Conservation (phyloP, 2,797 vertebrate genomes). For the Psittacula echo region DNA sequence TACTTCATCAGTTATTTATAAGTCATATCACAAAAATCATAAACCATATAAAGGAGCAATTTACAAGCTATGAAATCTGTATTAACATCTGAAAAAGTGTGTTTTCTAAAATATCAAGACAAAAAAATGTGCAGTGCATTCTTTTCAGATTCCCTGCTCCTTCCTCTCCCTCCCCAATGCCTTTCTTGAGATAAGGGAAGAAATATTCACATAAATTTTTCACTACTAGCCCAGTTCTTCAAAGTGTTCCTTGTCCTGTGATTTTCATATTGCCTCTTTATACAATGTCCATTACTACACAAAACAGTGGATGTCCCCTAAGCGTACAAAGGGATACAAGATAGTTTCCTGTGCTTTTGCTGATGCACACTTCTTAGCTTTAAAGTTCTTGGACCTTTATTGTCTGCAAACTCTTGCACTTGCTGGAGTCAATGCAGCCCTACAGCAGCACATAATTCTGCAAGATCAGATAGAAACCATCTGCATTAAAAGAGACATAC, state of each 20-base stretch:
- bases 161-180: background rate
- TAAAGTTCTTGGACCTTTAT: background rate
- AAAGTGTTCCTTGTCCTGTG: background rate
- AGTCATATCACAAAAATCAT: conserved; percentile 47
- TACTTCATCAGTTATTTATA: conserved; percentile 67
- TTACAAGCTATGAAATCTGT: conserved; percentile 53
- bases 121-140: background rate
- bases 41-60: conserved; percentile 36
- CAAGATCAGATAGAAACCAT: background rate
- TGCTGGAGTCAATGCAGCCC: background rate
- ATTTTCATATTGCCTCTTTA: background rate
- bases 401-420: background rate
- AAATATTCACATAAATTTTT: background rate
- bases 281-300: background rate
- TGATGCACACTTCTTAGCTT: background rate
- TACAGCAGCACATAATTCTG: background rate
- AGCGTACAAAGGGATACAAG: background rate
- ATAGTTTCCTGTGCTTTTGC: background rate
- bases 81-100: conserved; percentile 52
- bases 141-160: background rate
- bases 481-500: background rate
- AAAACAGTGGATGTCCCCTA: background rate
- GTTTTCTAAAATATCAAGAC: conserved; percentile 40
- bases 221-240: background rate
- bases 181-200: background rate